Conservation (phyloP, 1,140 invertebrate species). For the Laodelphax striatellus region DNA sequence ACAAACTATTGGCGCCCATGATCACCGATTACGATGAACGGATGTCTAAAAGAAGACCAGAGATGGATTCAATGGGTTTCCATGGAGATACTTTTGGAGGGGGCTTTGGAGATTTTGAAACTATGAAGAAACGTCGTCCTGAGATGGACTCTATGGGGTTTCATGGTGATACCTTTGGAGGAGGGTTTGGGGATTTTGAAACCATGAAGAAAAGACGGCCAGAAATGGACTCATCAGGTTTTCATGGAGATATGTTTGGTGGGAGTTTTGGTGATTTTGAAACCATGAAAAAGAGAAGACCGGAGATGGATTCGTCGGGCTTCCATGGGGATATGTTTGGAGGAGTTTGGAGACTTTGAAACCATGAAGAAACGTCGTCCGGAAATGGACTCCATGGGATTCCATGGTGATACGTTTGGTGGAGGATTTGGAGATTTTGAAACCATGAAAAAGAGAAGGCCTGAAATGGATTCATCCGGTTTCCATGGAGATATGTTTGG, state of each 20-base stretch:
- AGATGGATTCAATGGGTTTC: slow-evolving; percentile 26
- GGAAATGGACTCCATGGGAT: slow-evolving; percentile 31
- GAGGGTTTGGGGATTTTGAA: slow-evolving; percentile 32
- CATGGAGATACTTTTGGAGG: slow-evolving; percentile 30
- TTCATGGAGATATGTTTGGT: slow-evolving; percentile 22
- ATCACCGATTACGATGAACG: slow-evolving; percentile 26
- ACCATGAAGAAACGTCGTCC: slow-evolving; percentile 33
- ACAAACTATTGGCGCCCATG: neutral
- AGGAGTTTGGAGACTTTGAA: slow-evolving; percentile 37
- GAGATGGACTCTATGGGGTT: slow-evolving; percentile 27
- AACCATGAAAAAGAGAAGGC: slow-evolving; percentile 29
- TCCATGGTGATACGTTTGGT: slow-evolving; percentile 34
- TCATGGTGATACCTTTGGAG: slow-evolving; percentile 29
- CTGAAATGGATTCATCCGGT: slow-evolving; percentile 25
- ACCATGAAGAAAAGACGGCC: slow-evolving; percentile 28
- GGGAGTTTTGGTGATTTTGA: slow-evolving; percentile 29
- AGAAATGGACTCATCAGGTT: slow-evolving; percentile 24
- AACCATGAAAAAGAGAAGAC: slow-evolving; percentile 28
- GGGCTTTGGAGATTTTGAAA: slow-evolving; percentile 33
- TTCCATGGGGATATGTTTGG: slow-evolving; percentile 27
- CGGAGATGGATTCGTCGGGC: slow-evolving; percentile 21
- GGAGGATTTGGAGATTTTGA: slow-evolving; percentile 35
- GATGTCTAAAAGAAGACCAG: slow-evolving; percentile 28
- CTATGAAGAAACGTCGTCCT: slow-evolving; percentile 29
- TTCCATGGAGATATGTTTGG: slow-evolving; percentile 30